A percentile compares a stretch with the other conserved stretches of the same genome.
phyloP scores from a whole-genome alignment of 2,113 vertebrate genomes.

The Carassius gibelio region DNA sequence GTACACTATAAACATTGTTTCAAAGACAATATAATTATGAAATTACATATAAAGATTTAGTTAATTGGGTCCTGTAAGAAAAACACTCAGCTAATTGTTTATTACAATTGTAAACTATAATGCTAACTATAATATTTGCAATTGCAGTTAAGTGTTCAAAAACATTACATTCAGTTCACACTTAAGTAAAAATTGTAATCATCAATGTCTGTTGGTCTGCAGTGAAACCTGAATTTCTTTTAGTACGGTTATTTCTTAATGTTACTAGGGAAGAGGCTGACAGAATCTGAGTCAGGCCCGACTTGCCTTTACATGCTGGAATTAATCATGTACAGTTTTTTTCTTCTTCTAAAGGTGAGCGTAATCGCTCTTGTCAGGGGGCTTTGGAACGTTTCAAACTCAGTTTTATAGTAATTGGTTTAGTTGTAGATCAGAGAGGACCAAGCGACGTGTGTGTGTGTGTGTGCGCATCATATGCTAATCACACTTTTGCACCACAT shows the following conservation, averaged over 20 bases:
- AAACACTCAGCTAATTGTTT: too few species aligned
- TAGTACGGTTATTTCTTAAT: neutral
- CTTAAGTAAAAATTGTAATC: too few species aligned
- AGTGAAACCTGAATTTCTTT: neutral
- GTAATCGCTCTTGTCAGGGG: constrained; percentile 37
- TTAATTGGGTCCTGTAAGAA: too few species aligned
- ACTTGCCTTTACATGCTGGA: neutral
- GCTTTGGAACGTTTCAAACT: neutral
- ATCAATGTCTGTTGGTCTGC: neutral
- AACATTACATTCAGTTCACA: too few species aligned
- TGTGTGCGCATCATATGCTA: neutral
- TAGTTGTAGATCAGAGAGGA: neutral
- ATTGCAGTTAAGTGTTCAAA: too few species aligned
- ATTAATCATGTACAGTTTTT: constrained; percentile 38
- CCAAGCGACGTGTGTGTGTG: neutral
- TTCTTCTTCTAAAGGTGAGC: constrained; percentile 10
- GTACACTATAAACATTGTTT: too few species aligned
- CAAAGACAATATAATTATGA: too few species aligned
- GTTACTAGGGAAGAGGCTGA: neutral
- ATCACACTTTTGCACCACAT: neutral
- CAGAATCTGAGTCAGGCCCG: neutral
- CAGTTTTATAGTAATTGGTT: constrained; percentile 29
- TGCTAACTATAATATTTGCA: too few species aligned
- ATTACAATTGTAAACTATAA: too few species aligned
- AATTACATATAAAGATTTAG: too few species aligned